Percentiles rank a stretch among this genome's conserved stretches.
Evolutionary conservation across 35 echinoderm and acorn worm species (phyloP).

Genomic region (Apostichopus parvimensis): DNA sequence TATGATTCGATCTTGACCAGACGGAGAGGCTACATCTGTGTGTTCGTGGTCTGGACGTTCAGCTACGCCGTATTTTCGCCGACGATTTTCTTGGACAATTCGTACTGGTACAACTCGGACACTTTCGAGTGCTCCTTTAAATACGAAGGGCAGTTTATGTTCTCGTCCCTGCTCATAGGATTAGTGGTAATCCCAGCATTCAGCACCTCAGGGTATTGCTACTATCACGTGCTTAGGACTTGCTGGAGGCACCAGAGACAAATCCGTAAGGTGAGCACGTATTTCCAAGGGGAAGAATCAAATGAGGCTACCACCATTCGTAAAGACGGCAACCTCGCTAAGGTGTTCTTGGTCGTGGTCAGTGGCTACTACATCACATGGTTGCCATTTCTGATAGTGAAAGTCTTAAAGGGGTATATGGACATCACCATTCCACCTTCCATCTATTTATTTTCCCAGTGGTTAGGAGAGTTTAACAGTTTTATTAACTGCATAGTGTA

Average conservation of each 20-base stretch:
- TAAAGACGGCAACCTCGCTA: constrained; percentile 78
- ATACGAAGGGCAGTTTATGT: constrained; percentile 53
- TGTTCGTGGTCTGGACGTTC: constrained; percentile 67
- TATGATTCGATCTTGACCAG: constrained; percentile 80
- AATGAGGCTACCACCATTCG: constrained; percentile 42
- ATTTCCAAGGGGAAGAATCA: constrained; percentile 51
- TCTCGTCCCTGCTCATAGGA: constrained; percentile 76
- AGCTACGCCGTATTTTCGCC: constrained; percentile 65
- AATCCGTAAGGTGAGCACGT: constrained; percentile 48
- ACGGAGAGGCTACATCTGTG: constrained; percentile 49
- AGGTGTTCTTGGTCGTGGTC: constrained; percentile 86
- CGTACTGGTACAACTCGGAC: constrained; percentile 63
- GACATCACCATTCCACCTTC: constrained; percentile 60
- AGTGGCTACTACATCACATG: constrained; percentile 91
- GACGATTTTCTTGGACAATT: constrained; percentile 56
- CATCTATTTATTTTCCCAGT: constrained; percentile 69
- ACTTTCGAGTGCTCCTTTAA: constrained; percentile 73
- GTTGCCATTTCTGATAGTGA: constrained; percentile 81
- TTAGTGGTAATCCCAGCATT: constrained; percentile 76
- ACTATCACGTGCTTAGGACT: constrained; percentile 72
- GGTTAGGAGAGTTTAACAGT: constrained; percentile 90
- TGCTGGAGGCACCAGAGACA: constrained; percentile 63
- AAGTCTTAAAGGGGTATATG: constrained; percentile 62
- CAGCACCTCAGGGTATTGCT: constrained; percentile 71
- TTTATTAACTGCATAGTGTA: constrained; percentile 96